Evolutionary conservation across 2,888 invertebrate genomes (phyloP).

Genomic region (Troides aeacus): DNA sequence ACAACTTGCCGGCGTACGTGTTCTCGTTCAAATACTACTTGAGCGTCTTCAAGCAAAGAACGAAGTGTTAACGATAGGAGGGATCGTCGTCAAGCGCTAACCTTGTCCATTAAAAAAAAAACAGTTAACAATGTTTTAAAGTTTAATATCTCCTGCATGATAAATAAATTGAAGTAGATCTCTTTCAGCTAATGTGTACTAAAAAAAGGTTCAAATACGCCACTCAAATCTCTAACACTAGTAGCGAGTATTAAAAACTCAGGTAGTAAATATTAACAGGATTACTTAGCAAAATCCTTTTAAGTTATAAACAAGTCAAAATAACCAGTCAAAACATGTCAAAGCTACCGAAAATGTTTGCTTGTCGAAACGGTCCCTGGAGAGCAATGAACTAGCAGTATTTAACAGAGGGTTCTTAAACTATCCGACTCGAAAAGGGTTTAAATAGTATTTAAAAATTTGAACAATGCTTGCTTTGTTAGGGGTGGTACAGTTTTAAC

Average conservation of each 20-base stretch:
- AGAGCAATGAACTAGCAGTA: slow-evolving; percentile 48
- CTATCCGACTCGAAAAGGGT: slow-evolving; percentile 52
- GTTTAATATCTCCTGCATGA: no score
- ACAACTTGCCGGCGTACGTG: no score
- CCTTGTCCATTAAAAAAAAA: no score
- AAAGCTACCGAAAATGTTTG: slow-evolving; percentile 61
- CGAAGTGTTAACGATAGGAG: no score
- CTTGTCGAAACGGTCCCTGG: slow-evolving; percentile 55
- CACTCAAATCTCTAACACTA: slow-evolving; percentile 5
- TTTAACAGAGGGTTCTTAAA: slow-evolving; percentile 51
- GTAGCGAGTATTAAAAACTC: slow-evolving; percentile 39
- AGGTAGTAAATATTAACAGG: slow-evolving; percentile 57
- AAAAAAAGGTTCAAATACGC: not conserved
- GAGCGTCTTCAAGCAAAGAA: no score
- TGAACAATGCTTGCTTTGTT: slow-evolving; percentile 14
- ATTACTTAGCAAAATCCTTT: slow-evolving; percentile 58
- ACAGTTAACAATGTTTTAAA: no score
- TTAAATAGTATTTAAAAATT: slow-evolving; percentile 45
- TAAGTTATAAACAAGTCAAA: slow-evolving; percentile 48
- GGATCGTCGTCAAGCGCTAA: no score
- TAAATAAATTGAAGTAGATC: no score
- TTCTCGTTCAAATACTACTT: no score
- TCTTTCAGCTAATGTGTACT: not conserved
- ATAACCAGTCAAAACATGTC: slow-evolving; percentile 71
- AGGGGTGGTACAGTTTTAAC: not conserved